Evolutionary conservation across 2,113 vertebrate genomes (phyloP), one percentile per base, ranked within the genome.

Genomic region (Nannospalax galili): DNA sequence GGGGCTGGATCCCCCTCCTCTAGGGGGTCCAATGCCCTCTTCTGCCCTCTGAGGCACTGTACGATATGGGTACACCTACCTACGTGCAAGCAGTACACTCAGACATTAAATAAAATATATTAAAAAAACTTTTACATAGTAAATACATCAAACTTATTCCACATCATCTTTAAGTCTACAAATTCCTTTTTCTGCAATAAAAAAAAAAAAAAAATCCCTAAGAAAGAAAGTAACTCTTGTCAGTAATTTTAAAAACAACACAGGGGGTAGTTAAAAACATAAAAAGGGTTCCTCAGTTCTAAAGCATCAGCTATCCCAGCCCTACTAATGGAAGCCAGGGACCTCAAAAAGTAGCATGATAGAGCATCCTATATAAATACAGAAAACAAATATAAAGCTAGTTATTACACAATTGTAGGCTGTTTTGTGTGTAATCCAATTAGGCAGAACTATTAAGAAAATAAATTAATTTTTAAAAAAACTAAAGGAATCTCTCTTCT

Each of bases 221-320:
- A 87, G 70, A 92, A 86, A 82, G 42, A 48, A 90, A 95, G 73
- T 87, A 96, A 82, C 45, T 86, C 75, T 88, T 92, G n/a, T n/a
- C n/a, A n/a, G n/a, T n/a, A n/a, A n/a, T n/a, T n/a, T n/a, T 93
- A 11, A 84, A 95, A 79, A 42, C 26, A 84, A 82, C 4, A 28
- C 3, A 92, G 87, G 22, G 40, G 20, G 28, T 15, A 90, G 20
- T 69, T 40, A 52, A 90, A 93, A 96, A 92, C 91, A 67, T 10
- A 62, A 52, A 11, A 11, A 52, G 8, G 14, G n/a, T 85, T 93
- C 40, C 48, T 92, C 16, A 95, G 52, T 95, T 85, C 15, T 19
- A 95, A 62, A 64, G 9, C 69, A 82, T 77, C 73, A 81, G 5
- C 42, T 75, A 42, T 26, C 7, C 64, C 74, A 86, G 30, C 15